Evolutionary conservation across 2,113 vertebrate genomes (phyloP), one percentile per base, ranked within the genome.

Genomic region (Hippocampus comes): DNA sequence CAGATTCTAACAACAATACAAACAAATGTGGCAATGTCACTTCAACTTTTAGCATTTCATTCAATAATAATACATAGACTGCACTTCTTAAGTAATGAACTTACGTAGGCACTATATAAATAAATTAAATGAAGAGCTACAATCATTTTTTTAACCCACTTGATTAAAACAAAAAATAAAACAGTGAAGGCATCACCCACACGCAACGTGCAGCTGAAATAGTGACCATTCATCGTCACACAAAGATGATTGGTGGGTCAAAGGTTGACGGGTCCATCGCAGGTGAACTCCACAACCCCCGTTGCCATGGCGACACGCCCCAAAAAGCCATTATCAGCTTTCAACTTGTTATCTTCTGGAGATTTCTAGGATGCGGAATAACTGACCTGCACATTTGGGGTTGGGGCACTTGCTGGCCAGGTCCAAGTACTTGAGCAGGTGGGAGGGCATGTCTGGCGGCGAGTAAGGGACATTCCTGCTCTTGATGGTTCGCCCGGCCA

Each of bases 391-490:
- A 2, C 97, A 99, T 78, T 98, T 98, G 38, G 97, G 97, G 81
- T 99, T 99, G 85, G 97, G 97, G 56, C 97, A 99, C 88, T 98
- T 98, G 94, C 94, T 98, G 84, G 97, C 96, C 85, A 96, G 87
- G 85, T 95, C 93, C 75, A 99, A 92, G 81, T 99, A 99, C 1
- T 75, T 88, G 73, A 96, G 84, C 0, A 99, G 92, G 67, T 95
- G 93, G n/a, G 83, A 90, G 0, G 97, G 96, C 78, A 98, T 90
- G 42, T 98, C 96, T 0, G 78, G 79, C 46, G 93, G 93, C 2
- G 86, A 78, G 4, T 96, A 98, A 9, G 90, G 81, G 11, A 94
- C 83, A 76, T 93, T 93, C 46, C 89, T 74, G 63, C 90, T 92
- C 83, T 93, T 93, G 17, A 93, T 5, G 3, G 91, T 84, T 3